Percentiles rank a stretch among this genome's conserved stretches.
Conservation (phyloP, 2,113 vertebrate species). For the Macquaria australasica region DNA sequence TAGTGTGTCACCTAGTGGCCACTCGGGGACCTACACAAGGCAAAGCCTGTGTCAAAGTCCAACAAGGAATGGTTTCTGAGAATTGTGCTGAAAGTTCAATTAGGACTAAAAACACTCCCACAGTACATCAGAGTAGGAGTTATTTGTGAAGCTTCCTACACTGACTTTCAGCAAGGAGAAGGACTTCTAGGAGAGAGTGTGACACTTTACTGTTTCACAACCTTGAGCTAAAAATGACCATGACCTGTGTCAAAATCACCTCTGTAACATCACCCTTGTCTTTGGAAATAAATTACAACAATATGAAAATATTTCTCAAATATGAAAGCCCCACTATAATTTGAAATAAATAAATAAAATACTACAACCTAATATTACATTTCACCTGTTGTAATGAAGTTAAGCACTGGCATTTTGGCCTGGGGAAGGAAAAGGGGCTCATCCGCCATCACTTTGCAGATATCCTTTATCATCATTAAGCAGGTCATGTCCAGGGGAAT, state of each 20-base stretch:
- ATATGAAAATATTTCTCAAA: not conserved
- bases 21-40: constrained; percentile 19
- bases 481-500: not conserved
- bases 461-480: not conserved
- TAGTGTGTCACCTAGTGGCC: constrained; percentile 71
- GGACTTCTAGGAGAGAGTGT: not conserved
- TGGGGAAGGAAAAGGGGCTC: no score
- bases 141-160: not conserved
- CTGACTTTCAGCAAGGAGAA: not conserved
- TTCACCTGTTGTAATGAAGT: not conserved
- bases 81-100: not conserved
- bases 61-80: not conserved
- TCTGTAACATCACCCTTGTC: no score
- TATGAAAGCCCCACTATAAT: not conserved
- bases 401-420: not conserved
- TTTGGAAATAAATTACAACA: not conserved
- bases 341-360: not conserved
- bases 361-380: not conserved
- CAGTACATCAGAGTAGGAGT: not conserved
- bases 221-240: not conserved
- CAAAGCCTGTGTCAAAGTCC: not conserved
- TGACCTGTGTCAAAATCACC: not conserved
- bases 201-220: not conserved
- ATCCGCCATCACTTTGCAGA: not conserved
- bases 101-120: not conserved